These are phyloP conservation scores for Echeneis naucrates DNA, from an alignment of 2,797 vertebrate genomes.

Conservation along the genomic window DNA sequence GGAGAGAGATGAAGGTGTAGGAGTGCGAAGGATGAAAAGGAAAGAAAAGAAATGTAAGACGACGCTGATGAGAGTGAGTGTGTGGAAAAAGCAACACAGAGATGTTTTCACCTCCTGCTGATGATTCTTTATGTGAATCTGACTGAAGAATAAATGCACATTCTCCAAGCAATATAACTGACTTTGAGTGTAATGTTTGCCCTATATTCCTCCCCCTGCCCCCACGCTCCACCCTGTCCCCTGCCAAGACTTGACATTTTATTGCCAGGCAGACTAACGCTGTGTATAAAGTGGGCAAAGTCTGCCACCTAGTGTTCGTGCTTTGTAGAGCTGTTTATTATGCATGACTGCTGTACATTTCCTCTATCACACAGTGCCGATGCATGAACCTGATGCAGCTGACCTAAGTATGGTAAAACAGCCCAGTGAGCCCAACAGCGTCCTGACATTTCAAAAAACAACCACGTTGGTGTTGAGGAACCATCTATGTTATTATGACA, in stretches of 20 bases:
- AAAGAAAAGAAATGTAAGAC: conserved; percentile 4
- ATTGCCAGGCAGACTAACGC: conserved; percentile 38
- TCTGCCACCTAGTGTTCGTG: conserved; percentile 68
- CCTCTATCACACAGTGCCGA: conserved; percentile 39
- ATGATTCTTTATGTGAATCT: conserved; percentile 30
- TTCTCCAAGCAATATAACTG: conserved; percentile 70
- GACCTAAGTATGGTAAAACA: background rate
- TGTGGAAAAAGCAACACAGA: background rate
- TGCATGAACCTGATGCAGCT: conserved; percentile 56
- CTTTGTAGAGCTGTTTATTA: conserved; percentile 68
- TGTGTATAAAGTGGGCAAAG: conserved; percentile 49
- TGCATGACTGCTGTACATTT: conserved; percentile 72
- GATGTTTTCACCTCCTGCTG: conserved; percentile 15
- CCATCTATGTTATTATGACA: conserved; percentile 22
- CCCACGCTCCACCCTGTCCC: conserved; percentile 33
- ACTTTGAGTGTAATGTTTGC: conserved; percentile 47
- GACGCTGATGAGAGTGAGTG: conserved; percentile 14
- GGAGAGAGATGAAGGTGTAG: conserved; percentile 1
- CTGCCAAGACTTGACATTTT: conserved; percentile 69
- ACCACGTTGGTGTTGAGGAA: conserved; percentile 2
- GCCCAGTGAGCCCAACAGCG: background rate
- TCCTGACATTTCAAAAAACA: conserved; percentile 14
- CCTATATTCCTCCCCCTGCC: conserved; percentile 46
- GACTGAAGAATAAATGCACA: conserved; percentile 49
- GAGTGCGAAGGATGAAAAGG: background rate